Conservation (phyloP, 2,888 invertebrate genomes). For the Nesidiocoris tenuis region DNA sequence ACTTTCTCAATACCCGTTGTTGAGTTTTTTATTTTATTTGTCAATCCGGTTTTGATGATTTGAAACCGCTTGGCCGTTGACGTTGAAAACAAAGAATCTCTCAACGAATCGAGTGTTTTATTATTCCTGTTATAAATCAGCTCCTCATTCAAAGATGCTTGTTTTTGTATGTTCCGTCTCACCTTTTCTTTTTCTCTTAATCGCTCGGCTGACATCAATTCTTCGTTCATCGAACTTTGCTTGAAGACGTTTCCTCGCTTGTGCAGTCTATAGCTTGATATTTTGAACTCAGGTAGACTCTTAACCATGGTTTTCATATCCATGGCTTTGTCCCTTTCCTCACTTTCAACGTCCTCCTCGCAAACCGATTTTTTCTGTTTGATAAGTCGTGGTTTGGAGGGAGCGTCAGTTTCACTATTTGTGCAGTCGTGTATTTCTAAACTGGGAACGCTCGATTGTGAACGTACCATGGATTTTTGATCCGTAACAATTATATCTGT, state of each 20-base stretch:
- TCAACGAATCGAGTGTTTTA: slow-evolving; percentile 67
- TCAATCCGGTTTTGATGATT: slow-evolving; percentile 74
- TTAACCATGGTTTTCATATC: slow-evolving; percentile 69
- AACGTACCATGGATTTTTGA: slow-evolving; percentile 68
- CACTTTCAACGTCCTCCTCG: slow-evolving; percentile 57
- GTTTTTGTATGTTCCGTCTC: slow-evolving; percentile 81
- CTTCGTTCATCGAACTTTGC: slow-evolving; percentile 85
- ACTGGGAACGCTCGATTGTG: slow-evolving; percentile 74
- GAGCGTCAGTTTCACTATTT: slow-evolving; percentile 51
- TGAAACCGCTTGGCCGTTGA: slow-evolving; percentile 74
- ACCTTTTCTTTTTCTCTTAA: slow-evolving; percentile 79
- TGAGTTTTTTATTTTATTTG: slow-evolving; percentile 78
- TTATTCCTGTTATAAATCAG: slow-evolving; percentile 65
- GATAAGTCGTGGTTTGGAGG: slow-evolving; percentile 68
- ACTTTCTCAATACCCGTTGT: slow-evolving; percentile 81
- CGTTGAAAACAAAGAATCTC: slow-evolving; percentile 72
- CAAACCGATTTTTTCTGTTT: slow-evolving; percentile 85
- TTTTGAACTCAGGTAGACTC: slow-evolving; percentile 65
- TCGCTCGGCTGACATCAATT: slow-evolving; percentile 83
- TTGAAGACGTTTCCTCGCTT: slow-evolving; percentile 66
- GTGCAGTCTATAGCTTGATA: slow-evolving; percentile 49
- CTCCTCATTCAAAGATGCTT: slow-evolving; percentile 84
- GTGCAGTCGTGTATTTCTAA: slow-evolving; percentile 53
- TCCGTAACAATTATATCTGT: slow-evolving; percentile 71
- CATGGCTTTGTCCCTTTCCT: slow-evolving; percentile 55